phyloP scores from a whole-genome alignment of 1,140 invertebrate genomes.

The Papilio aristodemus region DNA sequence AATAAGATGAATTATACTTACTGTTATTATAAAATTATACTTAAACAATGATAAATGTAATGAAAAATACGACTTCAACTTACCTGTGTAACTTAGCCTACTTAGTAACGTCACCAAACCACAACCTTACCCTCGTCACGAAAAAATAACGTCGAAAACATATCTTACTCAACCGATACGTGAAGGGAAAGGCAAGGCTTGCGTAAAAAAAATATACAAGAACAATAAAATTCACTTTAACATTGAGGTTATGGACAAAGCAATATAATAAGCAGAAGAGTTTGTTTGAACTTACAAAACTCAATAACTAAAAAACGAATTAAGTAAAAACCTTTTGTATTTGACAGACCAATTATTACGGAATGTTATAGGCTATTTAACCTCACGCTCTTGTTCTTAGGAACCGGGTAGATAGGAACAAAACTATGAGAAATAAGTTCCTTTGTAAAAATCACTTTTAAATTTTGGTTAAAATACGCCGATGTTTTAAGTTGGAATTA shows the following conservation, averaged over 20 bases:
- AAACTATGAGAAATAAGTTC: too few species aligned
- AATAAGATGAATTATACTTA: too few species aligned
- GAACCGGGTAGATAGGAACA: too few species aligned
- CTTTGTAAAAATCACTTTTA: too few species aligned
- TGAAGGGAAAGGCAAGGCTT: not conserved
- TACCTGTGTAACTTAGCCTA: constrained; percentile 3
- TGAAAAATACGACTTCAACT: not conserved
- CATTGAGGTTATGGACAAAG: not conserved
- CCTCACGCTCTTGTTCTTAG: too few species aligned
- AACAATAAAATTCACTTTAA: not conserved
- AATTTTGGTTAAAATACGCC: too few species aligned
- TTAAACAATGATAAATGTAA: not conserved
- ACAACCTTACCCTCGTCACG: not conserved
- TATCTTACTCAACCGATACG: not conserved
- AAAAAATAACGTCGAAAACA: constrained; percentile 1
- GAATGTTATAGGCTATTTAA: too few species aligned
- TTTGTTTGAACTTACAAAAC: not conserved
- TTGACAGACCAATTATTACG: too few species aligned
- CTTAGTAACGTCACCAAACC: not conserved
- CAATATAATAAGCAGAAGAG: not conserved
- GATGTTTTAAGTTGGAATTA: too few species aligned
- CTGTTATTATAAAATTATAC: not conserved
- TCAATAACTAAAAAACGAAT: not conserved
- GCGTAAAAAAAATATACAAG: not conserved
- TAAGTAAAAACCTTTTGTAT: too few species aligned